These are phyloP conservation scores for Rhombomys opimus DNA, from an alignment of 2,113 vertebrate species.

Conservation along the genomic window DNA sequence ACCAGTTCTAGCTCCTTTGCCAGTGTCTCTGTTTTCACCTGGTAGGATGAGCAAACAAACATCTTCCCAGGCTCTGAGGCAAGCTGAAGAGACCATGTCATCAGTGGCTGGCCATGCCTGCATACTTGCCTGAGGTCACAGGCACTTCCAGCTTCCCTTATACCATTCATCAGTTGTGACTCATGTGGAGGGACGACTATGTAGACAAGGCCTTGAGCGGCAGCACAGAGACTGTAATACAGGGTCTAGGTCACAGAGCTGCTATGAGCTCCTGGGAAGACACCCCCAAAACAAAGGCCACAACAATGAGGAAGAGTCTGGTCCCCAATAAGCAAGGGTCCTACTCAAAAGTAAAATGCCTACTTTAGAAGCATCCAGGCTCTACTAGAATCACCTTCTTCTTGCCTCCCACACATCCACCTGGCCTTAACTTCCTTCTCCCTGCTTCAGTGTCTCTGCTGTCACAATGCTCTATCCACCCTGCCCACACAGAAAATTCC, in stretches of 20 bases:
- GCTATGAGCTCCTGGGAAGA: background rate
- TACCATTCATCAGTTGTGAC: background rate
- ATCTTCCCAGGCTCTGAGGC: no score
- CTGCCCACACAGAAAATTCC: background rate
- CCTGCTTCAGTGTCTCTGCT: background rate
- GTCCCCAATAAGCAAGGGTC: background rate
- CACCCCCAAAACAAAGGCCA: background rate
- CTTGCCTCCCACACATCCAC: no score
- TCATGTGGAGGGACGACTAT: background rate
- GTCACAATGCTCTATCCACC: background rate
- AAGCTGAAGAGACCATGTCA: background rate
- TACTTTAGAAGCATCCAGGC: accelerated
- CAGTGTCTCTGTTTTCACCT: background rate
- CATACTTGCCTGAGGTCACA: background rate
- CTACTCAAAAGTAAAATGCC: background rate
- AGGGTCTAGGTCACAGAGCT: background rate
- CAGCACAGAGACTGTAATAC: background rate
- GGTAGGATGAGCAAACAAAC: background rate
- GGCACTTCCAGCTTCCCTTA: background rate
- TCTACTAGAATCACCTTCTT: background rate
- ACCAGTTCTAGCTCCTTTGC: background rate
- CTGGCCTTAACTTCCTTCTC: background rate
- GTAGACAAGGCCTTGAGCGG: background rate
- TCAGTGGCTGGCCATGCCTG: background rate
- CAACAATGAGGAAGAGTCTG: background rate